Conservation (phyloP, 2,113 vertebrate species). For the Cairina moschata region DNA sequence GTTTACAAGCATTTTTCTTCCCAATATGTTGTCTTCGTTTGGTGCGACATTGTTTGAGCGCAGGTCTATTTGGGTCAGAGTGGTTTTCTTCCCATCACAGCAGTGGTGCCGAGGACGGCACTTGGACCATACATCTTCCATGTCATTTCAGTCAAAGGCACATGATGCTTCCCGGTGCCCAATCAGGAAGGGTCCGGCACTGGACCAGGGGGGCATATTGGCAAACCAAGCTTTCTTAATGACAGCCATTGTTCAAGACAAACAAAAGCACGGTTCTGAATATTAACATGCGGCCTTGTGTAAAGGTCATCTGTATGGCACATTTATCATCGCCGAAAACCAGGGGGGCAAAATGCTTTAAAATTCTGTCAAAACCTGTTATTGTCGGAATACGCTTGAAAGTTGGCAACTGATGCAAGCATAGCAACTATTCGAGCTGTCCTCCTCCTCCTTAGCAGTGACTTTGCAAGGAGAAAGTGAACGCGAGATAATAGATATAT, state of each 20-base stretch:
- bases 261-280: constrained; percentile 83
- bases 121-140: constrained; percentile 86
- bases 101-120: constrained; percentile 79
- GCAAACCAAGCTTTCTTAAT: constrained; percentile 79
- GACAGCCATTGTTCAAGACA: constrained; percentile 81
- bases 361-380: constrained; percentile 75
- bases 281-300: constrained; percentile 80
- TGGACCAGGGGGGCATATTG: constrained; percentile 82
- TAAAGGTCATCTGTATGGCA: constrained; percentile 76
- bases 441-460: constrained; percentile 11
- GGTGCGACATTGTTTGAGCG: constrained; percentile 84
- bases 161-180: constrained; percentile 83
- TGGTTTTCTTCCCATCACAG: constrained; percentile 84
- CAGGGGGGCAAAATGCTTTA: constrained; percentile 60
- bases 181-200: constrained; percentile 76
- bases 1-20: constrained; percentile 87
- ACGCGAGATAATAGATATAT: constrained; percentile 5
- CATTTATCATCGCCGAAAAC: constrained; percentile 86
- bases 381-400: constrained; percentile 66
- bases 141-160: constrained; percentile 87
- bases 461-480: constrained; percentile 18
- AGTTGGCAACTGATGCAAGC: constrained; percentile 55
- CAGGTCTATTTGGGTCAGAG: constrained; percentile 82
- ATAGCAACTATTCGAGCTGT: constrained; percentile 45
- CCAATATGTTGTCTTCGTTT: constrained; percentile 85